These are phyloP conservation scores for Drosophila rellima DNA, from an alignment of 2,888 invertebrate genomes.

Conservation along the genomic window DNA sequence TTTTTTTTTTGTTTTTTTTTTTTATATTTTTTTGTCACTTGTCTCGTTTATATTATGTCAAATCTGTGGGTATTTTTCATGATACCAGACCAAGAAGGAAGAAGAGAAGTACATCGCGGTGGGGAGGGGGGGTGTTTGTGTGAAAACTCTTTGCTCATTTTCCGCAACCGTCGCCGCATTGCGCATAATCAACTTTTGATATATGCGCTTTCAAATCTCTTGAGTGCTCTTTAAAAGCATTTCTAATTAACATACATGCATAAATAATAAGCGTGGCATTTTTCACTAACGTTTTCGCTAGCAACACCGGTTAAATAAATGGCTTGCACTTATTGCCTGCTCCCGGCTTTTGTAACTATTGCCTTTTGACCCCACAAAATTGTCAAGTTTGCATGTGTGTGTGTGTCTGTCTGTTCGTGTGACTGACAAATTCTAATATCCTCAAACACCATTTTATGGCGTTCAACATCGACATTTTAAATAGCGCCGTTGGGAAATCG, in stretches of 20 bases:
- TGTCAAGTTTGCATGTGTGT: background rate
- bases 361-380: slow-evolving; percentile 10
- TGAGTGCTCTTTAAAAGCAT: slow-evolving; percentile 76
- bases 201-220: slow-evolving; percentile 78
- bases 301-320: slow-evolving; percentile 51
- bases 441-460: slow-evolving; percentile 16
- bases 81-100: slow-evolving; percentile 24
- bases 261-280: slow-evolving; percentile 69
- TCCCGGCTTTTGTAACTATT: slow-evolving; percentile 12
- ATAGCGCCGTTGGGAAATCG: slow-evolving; percentile 33
- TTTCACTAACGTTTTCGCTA: slow-evolving; percentile 47
- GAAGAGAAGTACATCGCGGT: background rate
- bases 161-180: slow-evolving; percentile 34
- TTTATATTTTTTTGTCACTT: slow-evolving; percentile 73
- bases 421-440: slow-evolving; percentile 13
- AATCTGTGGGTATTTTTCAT: slow-evolving; percentile 70
- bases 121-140: background rate
- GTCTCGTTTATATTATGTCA: slow-evolving; percentile 75
- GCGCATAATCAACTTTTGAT: slow-evolving; percentile 80
- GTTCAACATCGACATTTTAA: slow-evolving; percentile 30
- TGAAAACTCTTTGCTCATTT: slow-evolving; percentile 58
- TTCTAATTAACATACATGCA: slow-evolving; percentile 81
- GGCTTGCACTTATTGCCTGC: slow-evolving; percentile 64
- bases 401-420: slow-evolving; percentile 6
- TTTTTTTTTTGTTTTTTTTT: slow-evolving; percentile 48